Evolutionary conservation across 1,140 invertebrate species (phyloP), one percentile per base, ranked within the genome.

Genomic region (Hyphantria cunea): DNA sequence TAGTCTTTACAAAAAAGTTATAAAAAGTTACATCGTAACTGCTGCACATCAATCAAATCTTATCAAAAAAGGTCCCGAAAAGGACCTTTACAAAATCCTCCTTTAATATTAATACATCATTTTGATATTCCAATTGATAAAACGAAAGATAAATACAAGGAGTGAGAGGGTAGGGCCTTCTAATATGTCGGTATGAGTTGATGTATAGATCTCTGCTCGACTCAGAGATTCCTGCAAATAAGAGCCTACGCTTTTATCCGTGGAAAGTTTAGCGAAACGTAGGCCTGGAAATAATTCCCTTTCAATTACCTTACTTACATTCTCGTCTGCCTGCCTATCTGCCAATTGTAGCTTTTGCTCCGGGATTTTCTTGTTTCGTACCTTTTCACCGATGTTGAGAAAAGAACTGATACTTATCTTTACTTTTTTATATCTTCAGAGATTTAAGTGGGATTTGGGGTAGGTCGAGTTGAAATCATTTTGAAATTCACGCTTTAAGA

Each of bases 231-330:
- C 37, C 45, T 48, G 44, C 33, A 47, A 48, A 58, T 58, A 58
- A 34, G 44, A 58, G 14, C 54, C 45, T 12, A 13, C 11, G 44
- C 44, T 37, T 56, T 56, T 58, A 48, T 58, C 33, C 45, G 31
- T 17, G 31, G 11, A 58, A 58, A 48, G 44, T 58, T 58, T 54
- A 25, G 54, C 14, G 33, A 48, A 58, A n/a, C 31, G 10, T 14
- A 58, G 33, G 44, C 31, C 54, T 58, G 54, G 44, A 58, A 48
- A 58, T 58, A 48, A 58, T 58, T 58, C 54, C 32, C 54, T 58
- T 48, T 58, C 54, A 58, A 58, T 58, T 58, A 58, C 44, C 32
- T 32, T 58, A 58, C 54, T 58, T 58, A 58, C 54, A 15, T 58
- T 48, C 14, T 34, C 44, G 54, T 58, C 42, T n/a, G 44, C 53